These are phyloP conservation scores for Lynx canadensis DNA, from an alignment of 2,113 vertebrate genomes.

Conservation along the genomic window DNA sequence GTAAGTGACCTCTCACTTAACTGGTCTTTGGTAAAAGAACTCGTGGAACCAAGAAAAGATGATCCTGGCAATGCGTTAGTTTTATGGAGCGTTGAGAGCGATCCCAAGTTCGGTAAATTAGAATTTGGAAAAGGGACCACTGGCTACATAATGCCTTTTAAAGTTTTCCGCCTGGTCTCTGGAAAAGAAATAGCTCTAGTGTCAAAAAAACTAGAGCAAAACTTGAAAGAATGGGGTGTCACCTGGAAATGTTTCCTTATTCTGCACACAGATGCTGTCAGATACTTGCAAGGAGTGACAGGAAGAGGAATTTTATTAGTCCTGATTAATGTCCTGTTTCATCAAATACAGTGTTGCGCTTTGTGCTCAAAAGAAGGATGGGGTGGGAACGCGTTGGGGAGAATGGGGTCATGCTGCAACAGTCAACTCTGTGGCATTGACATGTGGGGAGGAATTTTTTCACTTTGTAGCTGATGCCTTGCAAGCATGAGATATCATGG, in stretches of 20 bases:
- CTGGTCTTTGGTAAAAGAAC: not conserved
- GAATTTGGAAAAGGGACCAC: not conserved
- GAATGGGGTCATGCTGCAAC: not conserved
- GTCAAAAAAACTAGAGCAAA: conserved; percentile 17
- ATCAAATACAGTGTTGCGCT: not conserved
- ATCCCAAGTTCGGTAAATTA: not conserved
- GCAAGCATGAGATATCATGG: not conserved
- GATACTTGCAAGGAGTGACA: not conserved
- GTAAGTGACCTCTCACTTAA: not conserved
- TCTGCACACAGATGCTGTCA: not conserved
- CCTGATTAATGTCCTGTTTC: not conserved
- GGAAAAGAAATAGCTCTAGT: not conserved
- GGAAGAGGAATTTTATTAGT: not conserved
- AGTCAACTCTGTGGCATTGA: not conserved
- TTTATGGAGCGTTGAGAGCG: not conserved
- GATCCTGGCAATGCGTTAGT: not conserved
- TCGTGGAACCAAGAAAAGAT: not conserved
- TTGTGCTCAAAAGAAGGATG: not conserved
- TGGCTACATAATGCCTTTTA: not conserved
- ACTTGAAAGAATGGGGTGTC: not conserved
- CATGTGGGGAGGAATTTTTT: not conserved
- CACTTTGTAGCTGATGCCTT: not conserved
- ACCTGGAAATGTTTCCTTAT: not conserved
- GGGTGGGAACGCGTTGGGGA: not conserved
- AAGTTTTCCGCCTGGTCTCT: not conserved